Percentiles rank a stretch among this genome's conserved stretches.
phyloP scores from a whole-genome alignment of 2,888 invertebrate genomes.

The Masnerella sp. region DNA sequence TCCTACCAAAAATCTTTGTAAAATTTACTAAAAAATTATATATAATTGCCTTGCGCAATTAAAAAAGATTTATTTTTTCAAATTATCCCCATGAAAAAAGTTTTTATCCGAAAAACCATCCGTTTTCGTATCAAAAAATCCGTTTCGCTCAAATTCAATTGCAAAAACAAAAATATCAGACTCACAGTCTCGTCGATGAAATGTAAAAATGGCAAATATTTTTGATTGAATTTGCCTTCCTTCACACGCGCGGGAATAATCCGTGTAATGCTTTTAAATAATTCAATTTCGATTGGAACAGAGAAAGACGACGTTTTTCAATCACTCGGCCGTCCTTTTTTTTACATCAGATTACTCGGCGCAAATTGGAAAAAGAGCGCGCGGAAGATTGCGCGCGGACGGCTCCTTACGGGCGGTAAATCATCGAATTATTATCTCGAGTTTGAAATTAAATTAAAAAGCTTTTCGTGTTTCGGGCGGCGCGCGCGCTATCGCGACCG shows the following conservation, averaged over 20 bases:
- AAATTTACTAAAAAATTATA: no score
- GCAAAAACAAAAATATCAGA: no score
- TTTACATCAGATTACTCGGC: constrained; percentile 4
- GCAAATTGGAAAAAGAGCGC: constrained; percentile 14
- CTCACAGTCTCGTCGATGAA: no score
- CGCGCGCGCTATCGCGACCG: constrained; percentile 37
- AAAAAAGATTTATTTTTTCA: no score
- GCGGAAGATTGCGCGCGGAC: constrained; percentile 8
- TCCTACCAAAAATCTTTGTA: no score
- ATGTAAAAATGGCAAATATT: neutral
- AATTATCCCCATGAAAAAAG: no score
- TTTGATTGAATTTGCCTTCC: neutral
- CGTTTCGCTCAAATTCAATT: no score
- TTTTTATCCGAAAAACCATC: no score
- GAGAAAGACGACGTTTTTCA: neutral
- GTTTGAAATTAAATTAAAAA: constrained; percentile 55
- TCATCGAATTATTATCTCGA: constrained; percentile 46
- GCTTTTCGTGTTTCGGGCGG: constrained; percentile 43
- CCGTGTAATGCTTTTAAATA: neutral
- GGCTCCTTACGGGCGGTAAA: constrained; percentile 22
- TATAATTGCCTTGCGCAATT: no score
- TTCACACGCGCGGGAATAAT: neutral
- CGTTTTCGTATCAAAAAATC: no score
- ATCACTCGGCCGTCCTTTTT: neutral
- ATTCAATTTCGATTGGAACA: constrained; percentile 6